Percentiles rank a stretch among this genome's conserved stretches.
These are phyloP conservation scores for Autographa gamma DNA, from an alignment of 2,888 invertebrate genomes.

Conservation along the genomic window DNA sequence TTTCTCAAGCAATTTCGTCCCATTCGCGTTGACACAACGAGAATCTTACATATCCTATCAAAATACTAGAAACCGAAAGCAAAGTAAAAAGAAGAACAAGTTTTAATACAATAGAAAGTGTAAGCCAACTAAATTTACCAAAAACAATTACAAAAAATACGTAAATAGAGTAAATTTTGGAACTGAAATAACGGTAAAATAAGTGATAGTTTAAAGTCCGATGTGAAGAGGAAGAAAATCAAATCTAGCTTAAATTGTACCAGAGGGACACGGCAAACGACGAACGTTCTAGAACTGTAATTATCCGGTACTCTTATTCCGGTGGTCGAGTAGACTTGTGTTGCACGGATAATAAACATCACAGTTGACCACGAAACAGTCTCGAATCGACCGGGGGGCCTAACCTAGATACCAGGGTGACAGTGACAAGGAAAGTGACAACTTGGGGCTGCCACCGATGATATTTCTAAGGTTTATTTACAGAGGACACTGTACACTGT, in stretches of 20 bases:
- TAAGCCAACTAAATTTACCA: not conserved
- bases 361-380: slow-evolving; percentile 10
- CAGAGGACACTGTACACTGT: slow-evolving; percentile 18
- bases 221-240: slow-evolving; percentile 27
- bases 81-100: not conserved
- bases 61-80: not conserved
- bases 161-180: slow-evolving; percentile 3
- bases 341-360: not conserved
- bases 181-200: slow-evolving; percentile 7
- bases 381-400: not conserved
- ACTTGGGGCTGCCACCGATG: slow-evolving; percentile 23
- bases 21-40: not conserved
- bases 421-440: slow-evolving; percentile 26
- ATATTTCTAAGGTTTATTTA: slow-evolving; percentile 23
- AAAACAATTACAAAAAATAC: not conserved
- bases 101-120: not conserved
- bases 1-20: not conserved
- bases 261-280: slow-evolving; percentile 29
- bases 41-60: not conserved
- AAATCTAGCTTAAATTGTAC: slow-evolving; percentile 25
- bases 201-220: slow-evolving; percentile 11
- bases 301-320: too few relatives aligned
- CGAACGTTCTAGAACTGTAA: slow-evolving; percentile 13
- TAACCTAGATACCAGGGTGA: slow-evolving; percentile 24
- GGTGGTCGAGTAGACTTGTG: too few relatives aligned